Base-by-base conservation (phyloP, 2,888 invertebrate species). In the Parnassius glacialis region DNA sequence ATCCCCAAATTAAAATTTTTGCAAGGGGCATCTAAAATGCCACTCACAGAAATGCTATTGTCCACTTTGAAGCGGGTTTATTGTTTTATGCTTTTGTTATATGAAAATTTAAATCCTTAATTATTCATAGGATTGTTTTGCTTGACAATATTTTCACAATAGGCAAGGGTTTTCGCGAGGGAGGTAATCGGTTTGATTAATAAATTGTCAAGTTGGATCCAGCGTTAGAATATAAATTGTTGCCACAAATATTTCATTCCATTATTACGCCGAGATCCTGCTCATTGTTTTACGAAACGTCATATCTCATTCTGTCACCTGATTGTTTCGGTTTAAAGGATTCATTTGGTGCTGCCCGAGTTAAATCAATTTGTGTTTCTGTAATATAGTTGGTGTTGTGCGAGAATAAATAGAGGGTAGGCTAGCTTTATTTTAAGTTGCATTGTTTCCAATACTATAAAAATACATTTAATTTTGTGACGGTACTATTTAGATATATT, bases 131-230 rank as follows among this genome's bases (percentile, higher is more conserved):
- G 87, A 91, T 88, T 91, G 90, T 91, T 89, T 84, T 80, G 83
- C 78, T 76, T 78, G 83, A 85, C 87, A 89, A 88, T 91, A 91
- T 90, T 91, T 91, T 87, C 90, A 90, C 90, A 91, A 91, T 89
- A 88, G 89, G 78, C 83, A 80, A 74, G 81, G 83, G 85, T 82
- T 80, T 71, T 84, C 78, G 82, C 81, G 75, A 77, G 90, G 86
- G 88, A 82, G 86, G 90, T 89, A 91, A 91, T 91, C 89, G 90
- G 83, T 88, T 87, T 91, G 91, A 91, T 90, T 90, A 91, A 91
- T 91, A 91, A 90, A 91, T 91, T 91, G 91, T 90, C 91, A 91
- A 90, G 85, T 89, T 87, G 90, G 85, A 91, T 90, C 89, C 91
- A 85, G 83, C 74, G 87, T 83, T 87, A 85, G 86, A 87, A 87